Evolutionary conservation across 2,888 invertebrate genomes (phyloP).

Genomic region (Acleris laterana): DNA sequence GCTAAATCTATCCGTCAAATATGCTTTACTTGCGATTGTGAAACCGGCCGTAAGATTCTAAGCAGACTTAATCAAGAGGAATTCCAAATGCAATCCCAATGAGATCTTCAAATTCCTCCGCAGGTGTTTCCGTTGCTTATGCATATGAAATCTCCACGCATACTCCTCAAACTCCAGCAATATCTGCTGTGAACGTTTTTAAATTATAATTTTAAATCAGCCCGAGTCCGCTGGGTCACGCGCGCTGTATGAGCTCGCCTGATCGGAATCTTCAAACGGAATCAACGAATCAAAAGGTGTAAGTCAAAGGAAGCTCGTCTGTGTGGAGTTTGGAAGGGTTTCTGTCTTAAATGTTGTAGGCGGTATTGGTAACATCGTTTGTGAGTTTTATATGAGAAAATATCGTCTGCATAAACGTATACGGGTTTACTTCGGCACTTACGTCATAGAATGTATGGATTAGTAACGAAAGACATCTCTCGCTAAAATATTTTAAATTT

Average conservation of each 20-base stretch:
- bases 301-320: constrained; percentile 34
- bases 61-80: too few species aligned
- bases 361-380: not conserved
- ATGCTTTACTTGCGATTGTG: too few species aligned
- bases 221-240: constrained; percentile 55
- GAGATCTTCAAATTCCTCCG: too few species aligned
- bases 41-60: too few species aligned
- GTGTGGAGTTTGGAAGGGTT: constrained; percentile 7
- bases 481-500: too few species aligned
- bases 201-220: constrained; percentile 71
- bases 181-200: constrained; percentile 43
- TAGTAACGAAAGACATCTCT: too few species aligned
- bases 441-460: too few species aligned
- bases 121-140: not conserved
- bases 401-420: too few species aligned
- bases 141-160: not conserved
- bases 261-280: constrained; percentile 46
- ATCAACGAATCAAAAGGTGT: constrained; percentile 46
- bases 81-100: too few species aligned
- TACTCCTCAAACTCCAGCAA: constrained; percentile 10
- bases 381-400: too few species aligned
- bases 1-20: too few species aligned
- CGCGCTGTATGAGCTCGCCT: constrained; percentile 57
- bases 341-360: constrained; percentile 2
- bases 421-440: too few species aligned